Base-by-base conservation (phyloP, 2,113 vertebrate species). In the Elachura formosa region DNA sequence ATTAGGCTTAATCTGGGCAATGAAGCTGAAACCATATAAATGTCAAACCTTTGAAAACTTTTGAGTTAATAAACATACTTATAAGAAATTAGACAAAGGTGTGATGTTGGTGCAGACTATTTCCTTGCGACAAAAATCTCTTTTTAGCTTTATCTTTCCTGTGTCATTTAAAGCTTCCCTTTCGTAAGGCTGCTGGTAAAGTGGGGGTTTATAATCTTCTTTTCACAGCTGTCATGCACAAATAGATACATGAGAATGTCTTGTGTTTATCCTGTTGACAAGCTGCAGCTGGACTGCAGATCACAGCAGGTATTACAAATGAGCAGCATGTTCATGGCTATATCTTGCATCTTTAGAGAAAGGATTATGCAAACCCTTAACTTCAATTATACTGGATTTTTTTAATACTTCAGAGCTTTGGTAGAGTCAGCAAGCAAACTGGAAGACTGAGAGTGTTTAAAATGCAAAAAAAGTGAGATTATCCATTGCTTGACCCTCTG, bases 221-320 rank as follows among this genome's bases (percentile, higher is more conserved):
- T 96, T 94, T 73, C 61, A 82, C 45, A 90, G 55, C 77, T 95
- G 74, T 66, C 92, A 59, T 68, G 45, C 2, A 5, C 84, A 89
- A 82, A 73, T 66, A 72, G 51, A 56, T 87, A 45, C 49, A 68
- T 20, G 69, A 55, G 21, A 45, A 58, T 84, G 72, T 77, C 75
- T 84, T 62, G 34, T 76, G 77, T 79, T 88, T 66, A 63, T 89
- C 64, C 76, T 78, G 72, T 80, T 85, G 94, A 74, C 68, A 86
- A 77, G 72, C 63, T 77, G 59, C 64, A 88, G 71, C 71, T 87
- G 85, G 69, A 66, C 69, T 81, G 74, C 43, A 79, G 55, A 93
- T 94, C 88, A 79, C 94, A 94, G 76, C 83, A 90, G 87, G 88
- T 78, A 76, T 69, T 87, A 92, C 58, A 68, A 92, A 54, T 40